Conservation (phyloP, 2,797 vertebrate species). For the Dryobates pubescens region DNA sequence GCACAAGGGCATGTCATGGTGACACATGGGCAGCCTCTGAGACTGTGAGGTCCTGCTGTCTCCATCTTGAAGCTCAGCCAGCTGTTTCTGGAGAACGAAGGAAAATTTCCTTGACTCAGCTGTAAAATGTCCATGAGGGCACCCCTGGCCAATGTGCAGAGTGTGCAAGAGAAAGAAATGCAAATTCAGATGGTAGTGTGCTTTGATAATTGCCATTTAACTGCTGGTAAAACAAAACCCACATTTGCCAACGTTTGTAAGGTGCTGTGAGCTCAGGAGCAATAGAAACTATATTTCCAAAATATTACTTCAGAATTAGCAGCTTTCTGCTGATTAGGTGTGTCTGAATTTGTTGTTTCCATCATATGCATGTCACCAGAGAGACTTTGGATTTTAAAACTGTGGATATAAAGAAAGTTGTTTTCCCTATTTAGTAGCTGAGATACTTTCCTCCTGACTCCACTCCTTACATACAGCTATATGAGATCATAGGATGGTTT, state of each 20-base stretch:
- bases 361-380: neutral
- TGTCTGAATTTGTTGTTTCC: neutral
- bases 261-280: neutral
- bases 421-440: neutral
- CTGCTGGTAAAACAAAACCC: neutral
- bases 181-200: neutral
- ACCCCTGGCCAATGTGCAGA: neutral
- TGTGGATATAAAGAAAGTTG: neutral
- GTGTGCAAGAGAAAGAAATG: neutral
- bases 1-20: neutral
- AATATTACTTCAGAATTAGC: neutral
- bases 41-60: neutral
- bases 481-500: neutral
- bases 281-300: neutral
- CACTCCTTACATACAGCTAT: neutral
- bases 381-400: neutral
- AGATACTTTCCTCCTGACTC: neutral
- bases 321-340: neutral
- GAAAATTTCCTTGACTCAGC: neutral
- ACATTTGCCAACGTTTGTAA: neutral
- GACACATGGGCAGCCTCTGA: fast-evolving
- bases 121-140: neutral
- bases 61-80: neutral
- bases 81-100: neutral
- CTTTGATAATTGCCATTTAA: neutral